phyloP scores from a whole-genome alignment of 2,888 invertebrate genomes.

The Eulithis prunata region DNA sequence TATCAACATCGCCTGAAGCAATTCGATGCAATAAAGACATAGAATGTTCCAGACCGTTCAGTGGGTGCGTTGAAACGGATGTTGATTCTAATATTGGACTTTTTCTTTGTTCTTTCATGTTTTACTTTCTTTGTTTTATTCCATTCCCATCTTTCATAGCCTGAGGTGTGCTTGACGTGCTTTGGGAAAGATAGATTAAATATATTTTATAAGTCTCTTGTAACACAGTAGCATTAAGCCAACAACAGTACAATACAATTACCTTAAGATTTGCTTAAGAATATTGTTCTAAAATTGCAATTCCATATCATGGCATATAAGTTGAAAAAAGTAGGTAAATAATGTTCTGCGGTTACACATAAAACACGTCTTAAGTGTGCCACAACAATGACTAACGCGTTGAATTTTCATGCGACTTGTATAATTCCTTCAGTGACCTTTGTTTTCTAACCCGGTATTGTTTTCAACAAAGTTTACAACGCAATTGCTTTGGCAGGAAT shows the following conservation, averaged over 20 bases:
- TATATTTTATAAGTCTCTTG: background rate
- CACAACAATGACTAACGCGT: conserved; percentile 64
- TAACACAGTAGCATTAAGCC: background rate
- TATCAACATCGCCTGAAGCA: conserved; percentile 43
- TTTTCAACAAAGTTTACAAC: conserved; percentile 51
- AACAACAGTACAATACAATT: background rate
- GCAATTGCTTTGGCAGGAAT: conserved; percentile 46
- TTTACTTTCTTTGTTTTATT: background rate
- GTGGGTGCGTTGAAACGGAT: conserved; percentile 42
- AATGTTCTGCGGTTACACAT: conserved; percentile 5
- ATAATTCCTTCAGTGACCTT: conserved; percentile 72
- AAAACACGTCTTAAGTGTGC: conserved; percentile 42
- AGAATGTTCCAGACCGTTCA: conserved; percentile 49
- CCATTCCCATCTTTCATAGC: background rate
- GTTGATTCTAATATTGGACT: conserved; percentile 25
- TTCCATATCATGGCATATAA: background rate
- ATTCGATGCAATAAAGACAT: conserved; percentile 45
- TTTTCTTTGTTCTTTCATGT: conserved; percentile 17
- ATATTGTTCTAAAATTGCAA: background rate
- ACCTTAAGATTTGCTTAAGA: background rate
- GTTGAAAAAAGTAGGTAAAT: conserved; percentile 6
- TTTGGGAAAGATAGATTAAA: background rate
- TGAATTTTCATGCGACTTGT: conserved; percentile 67
- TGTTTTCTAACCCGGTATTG: conserved; percentile 64
- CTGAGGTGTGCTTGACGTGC: conserved; percentile 3